Base-by-base conservation (phyloP, 2,113 vertebrate species). In the Philantomba maxwellii region DNA sequence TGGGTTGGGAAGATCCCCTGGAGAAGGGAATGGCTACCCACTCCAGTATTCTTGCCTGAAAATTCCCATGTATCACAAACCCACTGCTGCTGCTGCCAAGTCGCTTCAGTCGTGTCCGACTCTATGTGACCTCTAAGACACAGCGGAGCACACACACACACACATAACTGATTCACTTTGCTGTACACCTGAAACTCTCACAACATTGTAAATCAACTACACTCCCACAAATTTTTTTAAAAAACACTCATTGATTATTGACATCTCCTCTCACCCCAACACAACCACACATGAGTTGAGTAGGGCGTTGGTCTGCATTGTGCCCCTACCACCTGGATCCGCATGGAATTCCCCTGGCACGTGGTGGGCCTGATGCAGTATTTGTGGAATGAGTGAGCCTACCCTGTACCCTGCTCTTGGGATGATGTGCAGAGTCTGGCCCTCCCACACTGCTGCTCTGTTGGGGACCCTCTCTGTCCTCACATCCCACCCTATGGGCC, bases 81-180 rank as follows among this genome's bases (percentile, higher is more conserved):
- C 28, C 33, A 14, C 60, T 62, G 60, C 60, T 62, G 60, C 60
- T 16, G 60, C 60, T 16, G 30, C 30, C 30, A 62, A 62, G 30
- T 62, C 3, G 0, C 30, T 62, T 62, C 60, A 62, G 60, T 33
- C 6, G 0, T 62, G 28, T 33, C 30, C 1, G 3, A 16, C 60
- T 33, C 30, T 62, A 14, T 62, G 60, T 0, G 0, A 33, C 14
- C 14, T 30, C 30, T 39, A 5, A 39, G 10, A 73, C n/a, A 39
- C 66, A 39, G 12, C n/a, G 39, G 8, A 70, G 17, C 9, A 11
- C 17, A 11, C 33, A 21, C 64, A 15, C 28, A 36, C 66, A 66
- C 33, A 73, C 66, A 73, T 19, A 49, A 33, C 15, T 19, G 75
- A 30, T 30, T 78, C 8, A 49, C 15, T 49, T 78, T 30, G 75